These are phyloP conservation scores for Acanthurus tractus DNA, from an alignment of 2,797 vertebrate species.

Conservation along the genomic window DNA sequence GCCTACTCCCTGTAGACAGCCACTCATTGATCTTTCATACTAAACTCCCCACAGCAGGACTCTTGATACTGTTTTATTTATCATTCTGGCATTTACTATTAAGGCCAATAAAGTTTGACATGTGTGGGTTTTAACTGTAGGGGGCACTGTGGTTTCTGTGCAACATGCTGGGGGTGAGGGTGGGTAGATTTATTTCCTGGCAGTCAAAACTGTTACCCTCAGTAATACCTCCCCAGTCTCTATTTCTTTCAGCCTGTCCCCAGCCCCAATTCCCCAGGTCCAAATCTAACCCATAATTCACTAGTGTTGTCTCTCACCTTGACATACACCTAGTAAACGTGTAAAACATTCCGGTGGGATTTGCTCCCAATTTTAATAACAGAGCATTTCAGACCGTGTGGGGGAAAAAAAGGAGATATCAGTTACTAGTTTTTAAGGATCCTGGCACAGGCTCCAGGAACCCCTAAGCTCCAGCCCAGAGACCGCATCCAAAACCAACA, in stretches of 20 bases:
- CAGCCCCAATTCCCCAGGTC: slow-evolving; percentile 74
- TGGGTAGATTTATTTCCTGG: slow-evolving; percentile 70
- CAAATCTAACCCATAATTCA: slow-evolving; percentile 85
- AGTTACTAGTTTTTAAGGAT: slow-evolving; percentile 86
- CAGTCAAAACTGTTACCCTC: slow-evolving; percentile 75
- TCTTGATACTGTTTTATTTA: slow-evolving; percentile 84
- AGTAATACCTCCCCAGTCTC: slow-evolving; percentile 64
- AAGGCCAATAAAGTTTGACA: slow-evolving; percentile 83
- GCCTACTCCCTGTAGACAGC: slow-evolving; percentile 78
- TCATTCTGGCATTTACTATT: slow-evolving; percentile 82
- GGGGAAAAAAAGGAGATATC: slow-evolving; percentile 75
- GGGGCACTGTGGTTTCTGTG: slow-evolving; percentile 82
- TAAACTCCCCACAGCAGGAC: slow-evolving; percentile 82
- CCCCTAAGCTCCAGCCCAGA: slow-evolving; percentile 71
- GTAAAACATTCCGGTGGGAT: slow-evolving; percentile 86
- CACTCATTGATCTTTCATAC: slow-evolving; percentile 84
- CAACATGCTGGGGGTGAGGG: slow-evolving; percentile 59
- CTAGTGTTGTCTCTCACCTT: slow-evolving; percentile 87
- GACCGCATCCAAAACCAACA: slow-evolving; percentile 87
- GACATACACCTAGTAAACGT: slow-evolving; percentile 86
- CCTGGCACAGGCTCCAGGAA: slow-evolving; percentile 79
- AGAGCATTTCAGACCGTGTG: slow-evolving; percentile 74
- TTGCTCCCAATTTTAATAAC: slow-evolving; percentile 87
- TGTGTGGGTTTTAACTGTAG: slow-evolving; percentile 81
- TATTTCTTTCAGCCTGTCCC: slow-evolving; percentile 50